Base-by-base conservation (phyloP, 2,888 invertebrate genomes). In the Eudemis profundana region DNA sequence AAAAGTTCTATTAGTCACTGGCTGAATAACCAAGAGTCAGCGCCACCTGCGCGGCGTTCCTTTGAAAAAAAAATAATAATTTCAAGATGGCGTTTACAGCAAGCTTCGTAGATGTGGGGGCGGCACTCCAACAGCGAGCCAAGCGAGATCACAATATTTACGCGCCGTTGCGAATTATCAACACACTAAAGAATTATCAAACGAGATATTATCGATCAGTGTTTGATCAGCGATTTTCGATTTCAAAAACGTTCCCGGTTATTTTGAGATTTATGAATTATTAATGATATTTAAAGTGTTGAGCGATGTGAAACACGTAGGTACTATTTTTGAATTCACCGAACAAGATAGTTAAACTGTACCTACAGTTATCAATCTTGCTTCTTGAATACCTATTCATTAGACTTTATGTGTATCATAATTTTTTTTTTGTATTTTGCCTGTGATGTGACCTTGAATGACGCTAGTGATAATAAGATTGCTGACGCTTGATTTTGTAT, bases 141-240 rank as follows among this genome's bases (percentile, higher is more conserved):
- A 64, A 59, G 23, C 50, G 21, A 29, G 63, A 51, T 64, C 64
- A 59, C 51, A 64, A 64, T 64, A 59, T 64, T 64, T 64, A 59
- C 64, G 57, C 23, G 42, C 33, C 36, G 44, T 23, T 23, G 36
- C 15, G 14, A 40, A 64, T 64, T 59, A 59, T 64, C 64, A 64
- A 64, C 64, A 62, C 47, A 51, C 56, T 64, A 57, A 64, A 64
- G 27, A 51, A 59, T 59, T 59, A 64, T 51, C 50, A 46, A 64
- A 64, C 42, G 50, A 23, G 63, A 51, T 17, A 57, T 27, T 61
- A 61, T 59, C 59, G 64, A 64, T 64, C 64, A 15, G 4, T 36
- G 50, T 50, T 36, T 19, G 64, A 59, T n/a, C n/a, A n/a, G n/a
- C n/a, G n/a, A n/a, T 42, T 29, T 57, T 57, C 21, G 21, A 15